Evolutionary conservation across 1,140 invertebrate species (phyloP).

Genomic region (Geopemphigus sp.): DNA sequence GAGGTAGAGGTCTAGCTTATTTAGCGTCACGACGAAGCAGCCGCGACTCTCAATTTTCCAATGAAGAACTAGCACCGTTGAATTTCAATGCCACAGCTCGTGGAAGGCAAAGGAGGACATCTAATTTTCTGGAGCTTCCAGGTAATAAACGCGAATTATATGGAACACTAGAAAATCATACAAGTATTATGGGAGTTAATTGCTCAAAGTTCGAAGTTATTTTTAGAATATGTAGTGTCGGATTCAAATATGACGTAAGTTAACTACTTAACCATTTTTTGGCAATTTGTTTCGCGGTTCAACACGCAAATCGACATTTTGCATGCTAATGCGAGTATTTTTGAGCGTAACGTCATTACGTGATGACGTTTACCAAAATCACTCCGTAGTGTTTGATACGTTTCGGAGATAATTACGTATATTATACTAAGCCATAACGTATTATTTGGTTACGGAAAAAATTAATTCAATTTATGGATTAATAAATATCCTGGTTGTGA

Average conservation of each 20-base stretch:
- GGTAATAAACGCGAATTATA: slow-evolving; percentile 58
- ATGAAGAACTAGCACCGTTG: slow-evolving; percentile 74
- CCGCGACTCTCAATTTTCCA: slow-evolving; percentile 67
- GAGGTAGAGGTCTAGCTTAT: slow-evolving; percentile 59
- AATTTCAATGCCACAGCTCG: slow-evolving; percentile 73
- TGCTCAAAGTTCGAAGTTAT: not conserved
- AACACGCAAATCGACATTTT: not conserved
- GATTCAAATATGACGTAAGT: not conserved
- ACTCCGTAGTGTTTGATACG: not conserved
- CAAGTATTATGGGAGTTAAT: too few species aligned
- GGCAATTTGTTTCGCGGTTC: not conserved
- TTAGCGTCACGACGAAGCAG: slow-evolving; percentile 72
- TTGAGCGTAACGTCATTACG: not conserved
- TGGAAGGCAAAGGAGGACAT: slow-evolving; percentile 72
- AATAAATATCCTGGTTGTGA: too few species aligned
- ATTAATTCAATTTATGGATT: too few species aligned
- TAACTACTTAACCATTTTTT: not conserved
- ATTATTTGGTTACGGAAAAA: too few species aligned
- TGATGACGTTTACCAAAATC: not conserved
- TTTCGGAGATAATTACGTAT: not conserved
- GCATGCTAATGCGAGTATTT: not conserved
- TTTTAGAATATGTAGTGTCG: not conserved
- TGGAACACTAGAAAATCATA: too few species aligned
- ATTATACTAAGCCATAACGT: too few species aligned
- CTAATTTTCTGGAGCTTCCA: slow-evolving; percentile 82